Evolutionary conservation across 2,888 invertebrate genomes (phyloP).

Genomic region (Oscheius sp.): DNA sequence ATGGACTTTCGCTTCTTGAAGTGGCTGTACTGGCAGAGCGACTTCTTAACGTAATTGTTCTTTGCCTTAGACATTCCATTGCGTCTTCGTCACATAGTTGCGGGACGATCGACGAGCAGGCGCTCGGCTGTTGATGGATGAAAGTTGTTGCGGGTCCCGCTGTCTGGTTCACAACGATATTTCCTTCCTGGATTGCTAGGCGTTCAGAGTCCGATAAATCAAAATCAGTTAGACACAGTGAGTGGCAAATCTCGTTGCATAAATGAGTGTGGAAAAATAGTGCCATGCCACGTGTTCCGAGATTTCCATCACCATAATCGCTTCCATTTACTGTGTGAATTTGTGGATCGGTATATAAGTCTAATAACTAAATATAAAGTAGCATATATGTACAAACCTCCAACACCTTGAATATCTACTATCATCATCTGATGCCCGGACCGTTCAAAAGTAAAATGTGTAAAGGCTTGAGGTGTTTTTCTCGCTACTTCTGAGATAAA

Average conservation of each 20-base stretch:
- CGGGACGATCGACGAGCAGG: constrained; percentile 29
- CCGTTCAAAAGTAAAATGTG: constrained; percentile 76
- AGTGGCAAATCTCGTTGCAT: constrained; percentile 75
- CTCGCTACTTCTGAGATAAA: constrained; percentile 74
- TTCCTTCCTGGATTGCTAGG: constrained; percentile 9
- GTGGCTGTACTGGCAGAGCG: constrained; percentile 23
- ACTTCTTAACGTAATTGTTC: constrained; percentile 37
- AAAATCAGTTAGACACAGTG: constrained; percentile 74
- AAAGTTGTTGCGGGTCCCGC: constrained; percentile 24
- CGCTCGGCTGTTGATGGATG: constrained; percentile 26
- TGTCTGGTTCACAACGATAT: constrained; percentile 1
- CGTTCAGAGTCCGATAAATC: constrained; percentile 73
- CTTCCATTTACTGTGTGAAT: constrained; percentile 74
- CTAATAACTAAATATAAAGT: too few species aligned
- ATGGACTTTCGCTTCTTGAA: constrained; percentile 7
- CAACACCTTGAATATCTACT: constrained; percentile 76
- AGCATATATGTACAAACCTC: too few species aligned
- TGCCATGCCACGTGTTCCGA: constrained; percentile 75
- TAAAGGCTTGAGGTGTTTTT: constrained; percentile 75
- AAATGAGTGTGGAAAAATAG: constrained; percentile 76
- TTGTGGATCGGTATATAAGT: constrained; percentile 77
- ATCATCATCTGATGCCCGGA: constrained; percentile 76
- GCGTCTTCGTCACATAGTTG: constrained; percentile 39
- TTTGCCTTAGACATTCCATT: constrained; percentile 50
- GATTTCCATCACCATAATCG: constrained; percentile 75